Evolutionary conservation across 1,140 invertebrate species (phyloP).

Genomic region (Glomeris maerens): DNA sequence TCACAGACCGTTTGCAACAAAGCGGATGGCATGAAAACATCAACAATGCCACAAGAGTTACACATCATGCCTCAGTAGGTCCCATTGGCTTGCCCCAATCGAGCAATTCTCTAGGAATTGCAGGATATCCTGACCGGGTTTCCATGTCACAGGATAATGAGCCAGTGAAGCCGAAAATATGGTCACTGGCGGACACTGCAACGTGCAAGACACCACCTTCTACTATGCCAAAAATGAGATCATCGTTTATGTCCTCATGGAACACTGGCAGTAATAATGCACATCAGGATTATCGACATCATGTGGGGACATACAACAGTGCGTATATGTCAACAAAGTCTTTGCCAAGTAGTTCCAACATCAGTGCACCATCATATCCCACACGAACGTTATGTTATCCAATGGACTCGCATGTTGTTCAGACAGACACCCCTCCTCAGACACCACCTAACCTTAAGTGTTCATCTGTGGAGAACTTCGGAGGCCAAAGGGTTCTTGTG

Average conservation of each 20-base stretch:
- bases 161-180: slow-evolving; percentile 88
- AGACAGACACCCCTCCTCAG: slow-evolving; percentile 75
- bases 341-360: no score
- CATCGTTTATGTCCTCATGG: not conserved
- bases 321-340: no score
- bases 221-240: slow-evolving; percentile 19
- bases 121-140: slow-evolving; percentile 45
- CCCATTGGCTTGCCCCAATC: slow-evolving; percentile 16
- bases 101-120: slow-evolving; percentile 35
- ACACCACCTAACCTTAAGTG: slow-evolving; percentile 77
- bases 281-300: not conserved
- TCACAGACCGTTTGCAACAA: no score
- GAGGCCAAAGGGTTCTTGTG: not conserved
- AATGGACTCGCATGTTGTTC: no score
- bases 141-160: no score
- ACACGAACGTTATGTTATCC: no score
- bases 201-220: slow-evolving; percentile 87
- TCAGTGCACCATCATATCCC: no score
- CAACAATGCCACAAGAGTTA: no score
- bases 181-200: slow-evolving; percentile 89
- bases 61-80: slow-evolving; percentile 15
- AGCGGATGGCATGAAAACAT: no score
- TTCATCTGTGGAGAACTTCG: slow-evolving; percentile 43
- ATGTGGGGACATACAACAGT: no score
- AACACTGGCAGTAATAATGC: slow-evolving; percentile 3